Base-by-base conservation (phyloP, 2,113 vertebrate species). In the Shinisaurus crocodilurus region DNA sequence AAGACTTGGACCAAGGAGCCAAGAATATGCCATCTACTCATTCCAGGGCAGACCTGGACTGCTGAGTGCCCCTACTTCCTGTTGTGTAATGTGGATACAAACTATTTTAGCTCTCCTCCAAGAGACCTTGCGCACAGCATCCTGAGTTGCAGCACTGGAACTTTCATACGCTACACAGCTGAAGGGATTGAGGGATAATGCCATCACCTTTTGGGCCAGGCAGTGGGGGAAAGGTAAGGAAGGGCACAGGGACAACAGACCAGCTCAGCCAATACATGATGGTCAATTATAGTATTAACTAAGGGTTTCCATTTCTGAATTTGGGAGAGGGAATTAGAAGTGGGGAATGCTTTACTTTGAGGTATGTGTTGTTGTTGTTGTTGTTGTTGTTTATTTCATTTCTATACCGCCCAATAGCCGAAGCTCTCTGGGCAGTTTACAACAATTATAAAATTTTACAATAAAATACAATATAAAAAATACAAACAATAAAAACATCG, bases 1-100 rank as follows among this genome's bases (percentile, higher is more conserved):
- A 92, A 72, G 88, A 65, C 45, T 74, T 90, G 90, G 77, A 85
- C 57, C 83, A 91, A 92, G 80, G 45, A 77, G 89, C 91, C 80
- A 69, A 69, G 70, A 50, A 85, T 89, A 75, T 79, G 92, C 60
- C 85, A 91, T 85, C 90, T 91, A 65, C 27, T 81, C 40, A 74
- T 91, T 65, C 65, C 40, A 79, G 37, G 0, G 0, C 87, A 90
- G 91, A 95, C 92, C 88, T 0, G 91, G 83, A 69, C 27, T 27
- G 40, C 79, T 87, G 80, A 69, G 80, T 89, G 80, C 29, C 54
- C 91, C 74, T 23, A 34, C 88, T 94, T 90, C 76, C 90, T 86
- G 86, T 79, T 69, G 75, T 91, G 20, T 69, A 40, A 3, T 86
- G 13, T 15, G 40, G 34, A 82, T 85, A 16, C 27, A 89, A 86